These are phyloP conservation scores for Saccopteryx leptura DNA, from an alignment of 2,113 vertebrate genomes.

Conservation along the genomic window DNA sequence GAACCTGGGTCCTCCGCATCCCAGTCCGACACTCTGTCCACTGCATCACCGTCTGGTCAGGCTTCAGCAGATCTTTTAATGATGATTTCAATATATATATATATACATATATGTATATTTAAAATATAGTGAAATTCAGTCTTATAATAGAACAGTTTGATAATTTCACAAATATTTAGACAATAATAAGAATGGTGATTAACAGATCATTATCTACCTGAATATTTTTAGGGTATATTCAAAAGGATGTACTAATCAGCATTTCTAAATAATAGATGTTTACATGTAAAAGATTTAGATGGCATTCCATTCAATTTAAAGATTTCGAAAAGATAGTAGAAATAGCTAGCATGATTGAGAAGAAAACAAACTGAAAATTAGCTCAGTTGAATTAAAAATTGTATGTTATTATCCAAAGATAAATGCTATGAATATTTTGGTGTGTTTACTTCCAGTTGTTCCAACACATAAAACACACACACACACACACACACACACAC, in stretches of 20 bases:
- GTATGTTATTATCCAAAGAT: background rate
- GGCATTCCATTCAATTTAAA: background rate
- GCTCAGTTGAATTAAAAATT: background rate
- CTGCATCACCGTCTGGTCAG: too few species aligned
- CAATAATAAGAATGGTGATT: background rate
- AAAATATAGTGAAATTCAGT: background rate
- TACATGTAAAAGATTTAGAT: background rate
- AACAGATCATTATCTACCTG: background rate
- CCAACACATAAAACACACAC: background rate
- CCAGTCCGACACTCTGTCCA: too few species aligned
- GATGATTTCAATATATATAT: background rate
- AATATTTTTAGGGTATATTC: background rate
- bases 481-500: background rate
- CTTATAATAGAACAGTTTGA: background rate
- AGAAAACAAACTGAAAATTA: background rate
- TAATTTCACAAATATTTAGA: conserved; percentile 24
- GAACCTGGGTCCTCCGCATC: too few species aligned
- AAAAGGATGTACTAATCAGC: background rate
- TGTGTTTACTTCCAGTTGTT: background rate
- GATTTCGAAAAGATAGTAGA: background rate
- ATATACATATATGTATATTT: too few species aligned
- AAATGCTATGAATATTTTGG: background rate
- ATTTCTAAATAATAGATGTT: background rate
- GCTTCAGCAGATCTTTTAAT: background rate
- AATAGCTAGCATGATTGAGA: background rate